Percentiles rank a stretch among this genome's conserved stretches.
These are phyloP conservation scores for Cryptophagus acutangulus DNA, from an alignment of 2,888 invertebrate species.

Conservation along the genomic window DNA sequence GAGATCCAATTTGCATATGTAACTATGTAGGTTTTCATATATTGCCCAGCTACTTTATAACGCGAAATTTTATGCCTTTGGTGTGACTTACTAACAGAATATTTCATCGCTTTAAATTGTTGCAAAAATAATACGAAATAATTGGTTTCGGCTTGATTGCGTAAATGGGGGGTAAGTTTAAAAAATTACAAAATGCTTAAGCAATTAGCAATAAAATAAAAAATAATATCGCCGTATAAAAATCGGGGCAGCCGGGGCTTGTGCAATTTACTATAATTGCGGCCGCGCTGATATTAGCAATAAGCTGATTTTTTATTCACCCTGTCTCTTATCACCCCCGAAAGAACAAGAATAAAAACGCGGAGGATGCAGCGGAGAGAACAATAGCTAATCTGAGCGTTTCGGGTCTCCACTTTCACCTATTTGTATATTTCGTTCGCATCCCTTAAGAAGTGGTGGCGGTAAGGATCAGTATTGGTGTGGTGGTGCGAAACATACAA, in stretches of 20 bases:
- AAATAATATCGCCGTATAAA: conserved; percentile 40
- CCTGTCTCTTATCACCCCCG: conserved; percentile 47
- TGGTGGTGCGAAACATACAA: conserved; percentile 33
- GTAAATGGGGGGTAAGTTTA: conserved; percentile 2
- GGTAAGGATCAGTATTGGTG: conserved; percentile 35
- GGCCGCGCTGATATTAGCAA: conserved; percentile 48
- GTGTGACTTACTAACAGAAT: conserved; percentile 28
- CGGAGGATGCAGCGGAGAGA: no score
- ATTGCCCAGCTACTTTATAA: conserved; percentile 24
- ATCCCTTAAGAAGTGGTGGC: conserved; percentile 13
- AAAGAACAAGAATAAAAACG: conserved; percentile 30
- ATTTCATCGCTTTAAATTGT: no score
- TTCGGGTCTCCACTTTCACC: conserved; percentile 29
- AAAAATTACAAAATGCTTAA: conserved; percentile 28
- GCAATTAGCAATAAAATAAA: conserved; percentile 45
- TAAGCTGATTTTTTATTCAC: conserved; percentile 52
- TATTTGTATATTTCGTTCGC: no score
- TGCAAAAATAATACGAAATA: no score
- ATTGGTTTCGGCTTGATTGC: no score
- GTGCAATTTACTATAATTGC: conserved; percentile 47
- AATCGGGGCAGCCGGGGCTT: conserved; percentile 30
- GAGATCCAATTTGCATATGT: conserved; percentile 49
- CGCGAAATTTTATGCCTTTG: conserved; percentile 22
- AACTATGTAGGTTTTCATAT: conserved; percentile 41
- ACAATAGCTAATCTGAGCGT: conserved; percentile 49